phyloP scores from a whole-genome alignment of 2,888 invertebrate species.

The Lepidonotus clava region DNA sequence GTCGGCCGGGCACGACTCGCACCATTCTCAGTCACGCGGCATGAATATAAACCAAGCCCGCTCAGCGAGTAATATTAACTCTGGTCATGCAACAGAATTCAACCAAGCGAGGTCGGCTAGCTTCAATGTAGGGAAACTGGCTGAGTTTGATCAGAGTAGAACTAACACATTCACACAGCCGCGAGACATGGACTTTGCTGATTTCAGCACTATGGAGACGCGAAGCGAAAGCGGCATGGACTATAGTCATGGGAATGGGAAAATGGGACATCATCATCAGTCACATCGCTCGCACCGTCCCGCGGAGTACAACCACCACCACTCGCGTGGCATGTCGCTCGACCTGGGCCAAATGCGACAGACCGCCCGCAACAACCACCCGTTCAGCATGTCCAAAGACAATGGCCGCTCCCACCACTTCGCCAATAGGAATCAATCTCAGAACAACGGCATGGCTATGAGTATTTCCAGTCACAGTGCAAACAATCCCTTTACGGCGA shows the following conservation, averaged over 20 bases:
- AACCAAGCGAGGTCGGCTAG: not conserved
- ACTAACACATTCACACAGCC: not conserved
- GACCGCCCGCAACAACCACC: not conserved
- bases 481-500: not conserved
- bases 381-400: not conserved
- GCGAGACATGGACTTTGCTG: constrained; percentile 12
- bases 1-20: not conserved
- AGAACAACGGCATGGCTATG: constrained; percentile 46
- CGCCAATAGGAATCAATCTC: not conserved
- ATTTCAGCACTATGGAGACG: constrained; percentile 43
- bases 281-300: not conserved
- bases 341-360: constrained; percentile 4
- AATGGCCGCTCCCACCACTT: not conserved
- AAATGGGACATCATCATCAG: not conserved
- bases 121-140: not conserved
- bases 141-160: not conserved
- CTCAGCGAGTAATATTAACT: not conserved
- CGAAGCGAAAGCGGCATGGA: constrained; percentile 23
- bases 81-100: not conserved
- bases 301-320: not conserved
- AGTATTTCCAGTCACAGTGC: constrained; percentile 5
- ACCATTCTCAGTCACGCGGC: not conserved
- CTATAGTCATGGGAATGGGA: constrained; percentile 1
- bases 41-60: not conserved
- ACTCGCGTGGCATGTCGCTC: constrained; percentile 1